phyloP scores from a whole-genome alignment of 2,888 invertebrate genomes.

The Scotopteryx bipunctaria region DNA sequence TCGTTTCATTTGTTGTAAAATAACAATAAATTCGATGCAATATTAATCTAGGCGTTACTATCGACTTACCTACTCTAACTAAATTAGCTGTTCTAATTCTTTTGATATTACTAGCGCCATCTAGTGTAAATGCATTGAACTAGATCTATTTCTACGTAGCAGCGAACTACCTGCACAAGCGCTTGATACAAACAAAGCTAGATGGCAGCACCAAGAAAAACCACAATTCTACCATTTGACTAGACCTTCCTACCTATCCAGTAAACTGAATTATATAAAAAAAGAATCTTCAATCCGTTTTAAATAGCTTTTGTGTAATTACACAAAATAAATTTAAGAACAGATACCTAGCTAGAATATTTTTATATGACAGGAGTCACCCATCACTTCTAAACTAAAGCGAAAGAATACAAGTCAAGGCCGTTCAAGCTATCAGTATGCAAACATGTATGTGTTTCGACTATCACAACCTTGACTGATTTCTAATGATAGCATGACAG shows the following conservation, averaged over 20 bases:
- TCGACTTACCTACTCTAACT: too few relatives aligned
- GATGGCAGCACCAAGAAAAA: constrained; percentile 5
- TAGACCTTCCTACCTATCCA: too few relatives aligned
- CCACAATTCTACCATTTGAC: background rate
- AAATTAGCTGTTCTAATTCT: too few relatives aligned
- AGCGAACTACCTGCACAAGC: background rate
- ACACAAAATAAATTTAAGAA: too few relatives aligned
- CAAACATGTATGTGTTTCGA: constrained; percentile 32
- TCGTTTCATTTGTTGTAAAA: constrained; percentile 29
- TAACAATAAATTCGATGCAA: too few relatives aligned
- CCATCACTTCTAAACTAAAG: background rate
- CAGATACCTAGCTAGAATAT: too few relatives aligned
- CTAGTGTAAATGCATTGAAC: background rate
- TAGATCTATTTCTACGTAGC: background rate
- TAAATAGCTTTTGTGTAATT: too few relatives aligned
- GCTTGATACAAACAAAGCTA: background rate
- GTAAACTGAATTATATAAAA: too few relatives aligned
- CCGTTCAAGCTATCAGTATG: constrained; percentile 19
- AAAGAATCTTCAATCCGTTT: too few relatives aligned
- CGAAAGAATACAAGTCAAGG: constrained; percentile 31
- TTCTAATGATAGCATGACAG: constrained; percentile 14
- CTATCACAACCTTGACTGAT: constrained; percentile 24
- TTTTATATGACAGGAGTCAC: too few relatives aligned
- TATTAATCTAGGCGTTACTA: too few relatives aligned
- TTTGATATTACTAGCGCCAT: constrained; percentile 11